phyloP scores from a whole-genome alignment of 2,888 invertebrate species.

The Mongoloraphidia duomilia region DNA sequence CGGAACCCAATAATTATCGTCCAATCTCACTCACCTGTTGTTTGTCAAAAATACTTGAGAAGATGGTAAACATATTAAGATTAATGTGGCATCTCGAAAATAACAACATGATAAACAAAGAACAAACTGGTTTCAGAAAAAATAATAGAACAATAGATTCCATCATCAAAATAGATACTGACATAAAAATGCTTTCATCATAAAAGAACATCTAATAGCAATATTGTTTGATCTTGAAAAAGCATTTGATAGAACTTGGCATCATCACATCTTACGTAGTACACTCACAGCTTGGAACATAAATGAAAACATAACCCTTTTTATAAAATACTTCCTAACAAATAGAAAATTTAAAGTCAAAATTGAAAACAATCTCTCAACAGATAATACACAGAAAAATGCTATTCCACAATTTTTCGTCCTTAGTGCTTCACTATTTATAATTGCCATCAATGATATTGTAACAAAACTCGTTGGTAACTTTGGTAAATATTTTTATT shows the following conservation, averaged over 20 bases:
- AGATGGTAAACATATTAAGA: not conserved
- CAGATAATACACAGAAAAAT: conserved; percentile 5
- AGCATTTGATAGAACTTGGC: not conserved
- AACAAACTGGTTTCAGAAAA: conserved; percentile 1
- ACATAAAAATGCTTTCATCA: conserved; percentile 1
- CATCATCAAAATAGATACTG: not conserved
- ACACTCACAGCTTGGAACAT: not conserved
- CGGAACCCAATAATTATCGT: no score
- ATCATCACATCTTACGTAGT: not conserved
- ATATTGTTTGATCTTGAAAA: not conserved
- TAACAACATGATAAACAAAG: not conserved
- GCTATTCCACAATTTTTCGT: conserved; percentile 13
- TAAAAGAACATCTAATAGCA: not conserved
- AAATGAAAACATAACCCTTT: not conserved
- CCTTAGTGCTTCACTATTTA: conserved; percentile 12
- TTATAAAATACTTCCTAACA: conserved; percentile 1
- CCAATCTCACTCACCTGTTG: no score
- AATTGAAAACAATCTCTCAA: not conserved
- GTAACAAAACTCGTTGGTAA: no score
- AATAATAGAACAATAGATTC: not conserved
- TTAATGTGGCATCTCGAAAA: not conserved
- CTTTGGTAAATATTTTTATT: no score
- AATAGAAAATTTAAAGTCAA: conserved; percentile 5
- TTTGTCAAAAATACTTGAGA: not conserved
- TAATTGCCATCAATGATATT: conserved; percentile 13